Base-by-base conservation (phyloP, 2,797 vertebrate species). In the Lycodopsis pacificus region DNA sequence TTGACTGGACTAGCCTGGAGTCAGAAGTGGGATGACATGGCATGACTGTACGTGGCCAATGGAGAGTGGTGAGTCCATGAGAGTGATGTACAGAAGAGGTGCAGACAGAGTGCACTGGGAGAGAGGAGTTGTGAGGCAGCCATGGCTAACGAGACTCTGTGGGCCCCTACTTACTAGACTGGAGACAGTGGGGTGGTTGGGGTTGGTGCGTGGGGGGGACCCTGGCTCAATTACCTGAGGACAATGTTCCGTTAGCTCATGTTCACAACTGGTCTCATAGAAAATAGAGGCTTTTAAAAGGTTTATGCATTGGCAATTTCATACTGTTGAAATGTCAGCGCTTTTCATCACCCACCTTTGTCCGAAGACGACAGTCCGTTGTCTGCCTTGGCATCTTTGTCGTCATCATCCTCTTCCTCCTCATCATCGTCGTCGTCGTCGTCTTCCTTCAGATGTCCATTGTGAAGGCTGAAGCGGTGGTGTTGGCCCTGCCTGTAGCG, bases 401-500 rank as follows among this genome's bases (percentile, higher is more conserved):
- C 86, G 0, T 82, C 86, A 0, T 83, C 86, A 0, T 82, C 93
- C 5, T 95, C 74, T 54, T 94, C 91, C 30, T 94, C 80, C 3
- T 94, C 93, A 0, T 94, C 95, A 1, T 71, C 86, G 0, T 82
- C 84, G 0, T 82, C 85, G 0, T 84, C 63, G 2, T 86, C 90
- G 0, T 93, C 93, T 7, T 95, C 95, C 73, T 70, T 89, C 73
- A 76, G 91, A 19, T 96, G 94, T 64, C 96, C 96, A 1, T 96
- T 97, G 86, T 91, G 88, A 75, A 95, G 64, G 81, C 87, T 74
- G 74, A 94, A 88, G 89, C 94, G 95, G 42, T 90, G 92, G 56
- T 94, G 95, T 73, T 97, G 97, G 38, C 96, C 96, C 87, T 98
- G 93, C 25, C 91, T 96, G 87, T 96, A 96, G 56, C 97, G 96